Percentiles rank a stretch among this genome's conserved stretches.
Evolutionary conservation across 2,888 invertebrate species (phyloP).

Genomic region (Drosophila mercatorum): DNA sequence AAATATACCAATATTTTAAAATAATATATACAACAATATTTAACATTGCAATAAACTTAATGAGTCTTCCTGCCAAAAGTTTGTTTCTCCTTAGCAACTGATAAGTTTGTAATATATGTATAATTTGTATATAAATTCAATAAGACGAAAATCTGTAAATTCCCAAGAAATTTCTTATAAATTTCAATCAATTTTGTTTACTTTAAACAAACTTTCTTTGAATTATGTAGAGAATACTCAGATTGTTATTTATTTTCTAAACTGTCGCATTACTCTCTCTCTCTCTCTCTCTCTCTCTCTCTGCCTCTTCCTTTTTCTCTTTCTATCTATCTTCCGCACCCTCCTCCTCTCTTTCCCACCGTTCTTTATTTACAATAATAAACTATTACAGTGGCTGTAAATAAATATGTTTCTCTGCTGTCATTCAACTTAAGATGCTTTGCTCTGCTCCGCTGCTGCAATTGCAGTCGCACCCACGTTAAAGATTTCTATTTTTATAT

Average conservation of each 20-base stretch:
- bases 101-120: too few species aligned
- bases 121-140: too few species aligned
- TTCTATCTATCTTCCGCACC: too few species aligned
- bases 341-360: neutral
- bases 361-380: constrained; percentile 10
- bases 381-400: constrained; percentile 12
- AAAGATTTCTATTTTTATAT: constrained; percentile 40
- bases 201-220: neutral
- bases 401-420: constrained; percentile 11
- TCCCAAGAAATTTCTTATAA: neutral
- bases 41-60: too few species aligned
- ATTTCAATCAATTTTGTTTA: neutral
- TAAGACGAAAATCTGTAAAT: neutral
- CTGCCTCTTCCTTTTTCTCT: neutral
- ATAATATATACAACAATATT: too few species aligned
- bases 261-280: neutral
- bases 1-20: too few species aligned
- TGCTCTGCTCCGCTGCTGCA: constrained; percentile 12
- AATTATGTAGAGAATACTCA: neutral
- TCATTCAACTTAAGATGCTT: constrained; percentile 24
- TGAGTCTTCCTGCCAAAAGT: too few species aligned
- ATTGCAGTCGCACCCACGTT: constrained; percentile 22
- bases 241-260: neutral
- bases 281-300: neutral
- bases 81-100: too few species aligned